A percentile compares a stretch with the other conserved stretches of the same genome.
Evolutionary conservation across 2,113 vertebrate species (phyloP).

Genomic region (Carassius gibelio): DNA sequence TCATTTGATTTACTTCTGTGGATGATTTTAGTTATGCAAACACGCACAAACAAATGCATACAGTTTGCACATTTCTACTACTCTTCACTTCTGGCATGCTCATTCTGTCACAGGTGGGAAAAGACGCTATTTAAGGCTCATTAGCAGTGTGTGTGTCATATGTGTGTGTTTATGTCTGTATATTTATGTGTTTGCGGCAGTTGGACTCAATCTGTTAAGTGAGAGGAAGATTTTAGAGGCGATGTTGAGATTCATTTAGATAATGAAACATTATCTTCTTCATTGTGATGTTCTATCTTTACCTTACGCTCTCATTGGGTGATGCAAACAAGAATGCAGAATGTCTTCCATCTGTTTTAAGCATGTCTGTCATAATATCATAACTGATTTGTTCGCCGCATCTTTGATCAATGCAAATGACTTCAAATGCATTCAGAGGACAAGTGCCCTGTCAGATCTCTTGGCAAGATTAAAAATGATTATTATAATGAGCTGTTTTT

Average conservation of each 20-base stretch:
- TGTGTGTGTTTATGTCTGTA: not conserved
- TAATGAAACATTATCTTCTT: slow-evolving; percentile 46
- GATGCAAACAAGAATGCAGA: not conserved
- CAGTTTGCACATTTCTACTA: not conserved
- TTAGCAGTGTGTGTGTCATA: not conserved
- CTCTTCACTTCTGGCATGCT: slow-evolving; percentile 12
- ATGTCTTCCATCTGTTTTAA: slow-evolving; percentile 12
- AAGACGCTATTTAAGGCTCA: slow-evolving; percentile 11
- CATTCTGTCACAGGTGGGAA: slow-evolving; percentile 12
- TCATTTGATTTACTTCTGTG: not conserved
- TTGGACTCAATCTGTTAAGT: slow-evolving; percentile 57
- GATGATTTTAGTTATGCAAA: not conserved
- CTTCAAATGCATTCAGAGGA: slow-evolving; percentile 22
- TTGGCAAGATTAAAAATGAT: slow-evolving; percentile 17
- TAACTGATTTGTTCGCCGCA: slow-evolving; percentile 19
- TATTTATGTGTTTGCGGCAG: not conserved
- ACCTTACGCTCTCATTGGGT: not conserved
- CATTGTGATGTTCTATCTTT: not conserved
- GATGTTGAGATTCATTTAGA: slow-evolving; percentile 53
- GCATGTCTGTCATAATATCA: slow-evolving; percentile 7
- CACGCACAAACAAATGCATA: not conserved
- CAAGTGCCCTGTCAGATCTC: not conserved
- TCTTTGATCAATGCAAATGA: slow-evolving; percentile 38
- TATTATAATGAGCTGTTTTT: slow-evolving; percentile 18
- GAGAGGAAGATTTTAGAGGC: slow-evolving; percentile 41